Evolutionary conservation across 2,888 invertebrate species (phyloP).

Genomic region (Apantesis nais): DNA sequence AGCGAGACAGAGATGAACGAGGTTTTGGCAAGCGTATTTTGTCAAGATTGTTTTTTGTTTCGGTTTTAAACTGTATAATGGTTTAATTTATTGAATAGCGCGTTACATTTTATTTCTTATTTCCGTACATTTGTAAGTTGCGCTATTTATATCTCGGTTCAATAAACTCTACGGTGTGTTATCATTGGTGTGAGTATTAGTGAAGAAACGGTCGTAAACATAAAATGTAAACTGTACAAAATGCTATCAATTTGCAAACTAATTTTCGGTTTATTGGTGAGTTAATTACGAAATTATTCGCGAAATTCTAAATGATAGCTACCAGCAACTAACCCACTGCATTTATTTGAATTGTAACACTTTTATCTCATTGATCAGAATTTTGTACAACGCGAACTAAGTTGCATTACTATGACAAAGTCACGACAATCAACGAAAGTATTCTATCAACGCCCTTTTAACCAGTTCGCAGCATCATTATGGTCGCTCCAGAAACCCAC

Average conservation of each 20-base stretch:
- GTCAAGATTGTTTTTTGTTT: background rate
- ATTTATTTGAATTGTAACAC: too few relatives aligned
- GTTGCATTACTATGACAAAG: background rate
- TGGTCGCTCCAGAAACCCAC: background rate
- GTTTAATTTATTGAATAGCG: conserved; percentile 2
- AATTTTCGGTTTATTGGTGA: background rate
- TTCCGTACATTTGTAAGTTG: background rate
- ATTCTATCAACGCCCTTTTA: background rate
- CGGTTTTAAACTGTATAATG: background rate
- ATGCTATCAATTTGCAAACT: background rate
- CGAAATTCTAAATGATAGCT: background rate
- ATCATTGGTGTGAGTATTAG: background rate
- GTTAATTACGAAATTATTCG: background rate
- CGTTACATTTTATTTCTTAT: background rate
- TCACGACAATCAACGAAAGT: background rate
- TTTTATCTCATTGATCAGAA: too few relatives aligned
- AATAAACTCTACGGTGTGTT: background rate
- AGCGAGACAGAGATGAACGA: conserved; percentile 6
- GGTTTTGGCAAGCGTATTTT: background rate
- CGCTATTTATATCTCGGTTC: conserved; percentile 5
- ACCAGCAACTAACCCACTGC: background rate
- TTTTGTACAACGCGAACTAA: too few relatives aligned
- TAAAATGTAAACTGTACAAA: background rate
- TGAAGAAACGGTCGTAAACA: background rate
- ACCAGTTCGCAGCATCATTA: background rate